Evolutionary conservation across 37 sponge, comb jelly and placozoan species (phyloP).

Genomic region (Geodia barretti): DNA sequence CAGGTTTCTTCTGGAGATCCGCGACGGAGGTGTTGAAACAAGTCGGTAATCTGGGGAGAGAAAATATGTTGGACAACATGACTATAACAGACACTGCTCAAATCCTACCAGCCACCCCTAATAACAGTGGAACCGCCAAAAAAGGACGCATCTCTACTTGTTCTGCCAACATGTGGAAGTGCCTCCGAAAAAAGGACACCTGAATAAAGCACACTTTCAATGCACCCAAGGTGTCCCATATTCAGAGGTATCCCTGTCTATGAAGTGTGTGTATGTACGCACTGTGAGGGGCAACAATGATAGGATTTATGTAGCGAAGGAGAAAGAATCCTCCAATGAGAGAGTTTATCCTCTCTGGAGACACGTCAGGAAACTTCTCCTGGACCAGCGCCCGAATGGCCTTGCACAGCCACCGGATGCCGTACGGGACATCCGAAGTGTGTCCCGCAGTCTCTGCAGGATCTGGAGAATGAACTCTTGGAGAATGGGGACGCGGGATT

Average conservation of each 20-base stretch:
- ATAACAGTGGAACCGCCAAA: too few species aligned
- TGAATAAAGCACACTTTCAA: too few species aligned
- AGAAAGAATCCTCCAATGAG: conserved; percentile 93
- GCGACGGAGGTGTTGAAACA: conserved; percentile 41
- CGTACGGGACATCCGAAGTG: conserved; percentile 78
- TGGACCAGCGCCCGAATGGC: conserved; percentile 74
- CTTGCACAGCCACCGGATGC: conserved; percentile 93
- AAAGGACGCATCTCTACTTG: too few species aligned
- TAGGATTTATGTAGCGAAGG: conserved; percentile 85
- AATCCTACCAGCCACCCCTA: too few species aligned
- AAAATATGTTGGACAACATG: too few species aligned
- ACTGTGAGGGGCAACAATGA: conserved; percentile 84
- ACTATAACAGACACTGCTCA: too few species aligned
- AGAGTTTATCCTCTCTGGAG: conserved; percentile 68
- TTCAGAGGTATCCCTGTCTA: too few species aligned
- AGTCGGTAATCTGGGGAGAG: conserved; percentile 55
- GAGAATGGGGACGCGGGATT: conserved; percentile 44
- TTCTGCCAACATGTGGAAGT: too few species aligned
- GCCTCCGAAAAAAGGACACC: too few species aligned
- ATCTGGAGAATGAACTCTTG: conserved; percentile 59
- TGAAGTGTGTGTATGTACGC: not conserved
- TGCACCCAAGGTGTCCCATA: too few species aligned
- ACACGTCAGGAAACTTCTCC: conserved; percentile 87
- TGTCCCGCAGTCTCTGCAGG: conserved; percentile 49
- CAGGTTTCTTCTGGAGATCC: conserved; percentile 58